These are phyloP conservation scores for Cryptus armator DNA, from an alignment of 2,888 invertebrate species.

Conservation along the genomic window DNA sequence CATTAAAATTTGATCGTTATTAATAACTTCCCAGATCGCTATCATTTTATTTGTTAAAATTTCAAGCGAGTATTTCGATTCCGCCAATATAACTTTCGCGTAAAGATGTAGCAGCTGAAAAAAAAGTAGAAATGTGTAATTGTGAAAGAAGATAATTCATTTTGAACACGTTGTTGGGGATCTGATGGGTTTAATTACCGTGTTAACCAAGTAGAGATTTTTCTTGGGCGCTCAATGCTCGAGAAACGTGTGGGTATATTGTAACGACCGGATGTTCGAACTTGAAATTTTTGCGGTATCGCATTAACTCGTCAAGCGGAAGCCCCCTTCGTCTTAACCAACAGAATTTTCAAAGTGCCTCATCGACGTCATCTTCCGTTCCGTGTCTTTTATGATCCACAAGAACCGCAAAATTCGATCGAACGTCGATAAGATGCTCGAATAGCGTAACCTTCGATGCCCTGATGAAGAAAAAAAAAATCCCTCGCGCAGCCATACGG, in stretches of 20 bases:
- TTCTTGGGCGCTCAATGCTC: background rate
- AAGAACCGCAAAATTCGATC: constrained; percentile 72
- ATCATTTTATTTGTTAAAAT: background rate
- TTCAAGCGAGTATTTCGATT: background rate
- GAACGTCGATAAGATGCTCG: constrained; percentile 70
- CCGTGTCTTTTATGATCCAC: background rate
- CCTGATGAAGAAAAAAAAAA: constrained; percentile 47
- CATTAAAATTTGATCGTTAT: constrained; percentile 47
- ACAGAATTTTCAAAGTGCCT: constrained; percentile 40
- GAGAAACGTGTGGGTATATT: constrained; percentile 13
- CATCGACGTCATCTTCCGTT: constrained; percentile 35
- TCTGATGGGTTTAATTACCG: constrained; percentile 73
- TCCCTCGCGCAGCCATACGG: constrained; percentile 46
- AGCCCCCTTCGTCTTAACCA: constrained; percentile 3
- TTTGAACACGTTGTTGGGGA: background rate
- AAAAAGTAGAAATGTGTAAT: background rate
- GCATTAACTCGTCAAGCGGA: constrained; percentile 42
- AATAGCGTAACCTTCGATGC: constrained; percentile 54
- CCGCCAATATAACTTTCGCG: background rate
- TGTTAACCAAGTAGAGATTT: constrained; percentile 60
- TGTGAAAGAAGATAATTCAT: constrained; percentile 22
- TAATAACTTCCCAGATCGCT: constrained; percentile 32
- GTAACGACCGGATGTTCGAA: constrained; percentile 71
- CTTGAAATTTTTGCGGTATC: constrained; percentile 61
- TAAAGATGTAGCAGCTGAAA: background rate